A percentile compares a stretch with the other conserved stretches of the same genome.
phyloP scores from a whole-genome alignment of 2,888 invertebrate species.

The Portevinia maculata region DNA sequence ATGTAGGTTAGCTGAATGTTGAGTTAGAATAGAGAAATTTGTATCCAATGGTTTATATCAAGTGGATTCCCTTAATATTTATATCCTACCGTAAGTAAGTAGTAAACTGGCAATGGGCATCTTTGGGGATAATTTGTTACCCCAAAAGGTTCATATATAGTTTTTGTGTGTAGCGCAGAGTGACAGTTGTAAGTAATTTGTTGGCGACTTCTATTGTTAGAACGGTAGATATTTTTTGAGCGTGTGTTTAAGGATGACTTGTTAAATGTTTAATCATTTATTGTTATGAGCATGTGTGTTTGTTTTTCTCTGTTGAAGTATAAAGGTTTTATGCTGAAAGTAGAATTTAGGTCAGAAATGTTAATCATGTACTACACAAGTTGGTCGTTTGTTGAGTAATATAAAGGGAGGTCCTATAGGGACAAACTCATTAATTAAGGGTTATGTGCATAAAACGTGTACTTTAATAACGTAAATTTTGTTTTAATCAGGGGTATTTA shows the following conservation, averaged over 20 bases:
- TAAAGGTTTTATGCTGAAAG: no score
- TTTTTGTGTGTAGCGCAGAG: slow-evolving; percentile 18
- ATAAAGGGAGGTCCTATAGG: no score
- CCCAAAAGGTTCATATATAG: slow-evolving; percentile 26
- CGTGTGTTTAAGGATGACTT: neutral
- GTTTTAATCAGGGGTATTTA: no score
- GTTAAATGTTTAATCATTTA: slow-evolving; percentile 1
- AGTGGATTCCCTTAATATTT: slow-evolving; percentile 30
- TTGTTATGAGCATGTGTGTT: neutral
- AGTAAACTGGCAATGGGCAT: slow-evolving; percentile 34
- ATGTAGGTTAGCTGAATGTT: slow-evolving; percentile 35
- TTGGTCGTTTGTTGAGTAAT: no score
- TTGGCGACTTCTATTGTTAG: neutral
- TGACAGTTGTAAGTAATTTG: slow-evolving; percentile 36
- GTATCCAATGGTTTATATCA: slow-evolving; percentile 9
- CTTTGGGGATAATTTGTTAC: slow-evolving; percentile 35
- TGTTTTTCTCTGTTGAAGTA: neutral
- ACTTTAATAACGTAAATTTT: no score
- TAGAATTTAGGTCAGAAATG: no score
- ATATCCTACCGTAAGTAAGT: slow-evolving; percentile 32
- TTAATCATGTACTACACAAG: no score
- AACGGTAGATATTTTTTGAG: neutral
- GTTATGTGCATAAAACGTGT: no score
- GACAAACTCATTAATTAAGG: no score
- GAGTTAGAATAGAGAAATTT: neutral